A percentile compares a stretch with the other conserved stretches of the same genome.
These are phyloP conservation scores for Cinara cedri DNA, from an alignment of 2,888 invertebrate species.

Conservation along the genomic window DNA sequence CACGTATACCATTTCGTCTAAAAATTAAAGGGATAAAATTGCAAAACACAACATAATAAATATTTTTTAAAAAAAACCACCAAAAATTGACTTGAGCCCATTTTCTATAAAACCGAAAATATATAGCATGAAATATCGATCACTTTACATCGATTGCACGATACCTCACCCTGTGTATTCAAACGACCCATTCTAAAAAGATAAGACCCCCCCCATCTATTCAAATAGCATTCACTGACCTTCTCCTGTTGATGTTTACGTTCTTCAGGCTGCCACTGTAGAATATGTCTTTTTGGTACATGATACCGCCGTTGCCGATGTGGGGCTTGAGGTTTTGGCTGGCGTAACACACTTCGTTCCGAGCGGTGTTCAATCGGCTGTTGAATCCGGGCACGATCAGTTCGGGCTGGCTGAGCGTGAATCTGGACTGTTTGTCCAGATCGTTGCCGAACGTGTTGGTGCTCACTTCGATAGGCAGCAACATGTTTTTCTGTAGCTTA, in stretches of 20 bases:
- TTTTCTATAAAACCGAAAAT: too few relatives aligned
- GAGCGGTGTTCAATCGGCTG: conserved; percentile 32
- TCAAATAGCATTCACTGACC: too few relatives aligned
- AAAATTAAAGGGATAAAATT: too few relatives aligned
- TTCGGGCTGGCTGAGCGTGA: conserved; percentile 76
- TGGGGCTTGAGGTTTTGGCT: conserved; percentile 59
- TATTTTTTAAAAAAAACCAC: too few relatives aligned
- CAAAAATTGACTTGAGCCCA: too few relatives aligned
- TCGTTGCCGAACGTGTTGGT: conserved; percentile 50
- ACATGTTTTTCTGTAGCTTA: conserved; percentile 27
- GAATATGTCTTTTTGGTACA: conserved; percentile 86
- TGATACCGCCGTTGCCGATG: conserved; percentile 66
- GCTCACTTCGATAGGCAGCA: conserved; percentile 11
- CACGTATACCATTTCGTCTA: too few relatives aligned
- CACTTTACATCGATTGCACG: too few relatives aligned
- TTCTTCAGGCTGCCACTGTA: conserved; percentile 72
- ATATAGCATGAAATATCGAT: too few relatives aligned
- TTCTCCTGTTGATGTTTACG: conserved; percentile 39
- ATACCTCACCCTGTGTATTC: too few relatives aligned
- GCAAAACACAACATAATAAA: too few relatives aligned
- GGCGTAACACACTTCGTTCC: conserved; percentile 59
- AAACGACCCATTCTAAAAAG: too few relatives aligned
- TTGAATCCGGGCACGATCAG: conserved; percentile 63
- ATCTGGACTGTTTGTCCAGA: conserved; percentile 62
- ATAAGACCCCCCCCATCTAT: too few relatives aligned